Conservation (phyloP, 1,140 invertebrate genomes). For the Drosophila yakuba region DNA sequence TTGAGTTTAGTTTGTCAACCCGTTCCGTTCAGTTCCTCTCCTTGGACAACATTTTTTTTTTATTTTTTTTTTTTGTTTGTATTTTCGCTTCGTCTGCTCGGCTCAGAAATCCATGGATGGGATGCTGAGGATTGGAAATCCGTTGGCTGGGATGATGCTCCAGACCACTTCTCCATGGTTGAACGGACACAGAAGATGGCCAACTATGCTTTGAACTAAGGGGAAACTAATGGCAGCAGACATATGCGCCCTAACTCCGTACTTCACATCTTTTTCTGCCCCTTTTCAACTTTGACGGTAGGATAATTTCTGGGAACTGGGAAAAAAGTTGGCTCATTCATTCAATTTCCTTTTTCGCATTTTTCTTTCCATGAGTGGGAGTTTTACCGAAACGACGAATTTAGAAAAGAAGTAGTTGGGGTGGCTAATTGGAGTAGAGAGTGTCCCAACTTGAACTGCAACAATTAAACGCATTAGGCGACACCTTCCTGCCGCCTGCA, state of each 20-base stretch:
- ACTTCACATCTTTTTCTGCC: background rate
- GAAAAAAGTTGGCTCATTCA: background rate
- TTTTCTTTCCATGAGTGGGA: no score
- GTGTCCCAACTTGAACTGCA: conserved; percentile 53
- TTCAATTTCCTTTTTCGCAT: no score
- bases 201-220: conserved; percentile 81
- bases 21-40: conserved; percentile 29
- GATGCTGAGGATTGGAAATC: conserved; percentile 1
- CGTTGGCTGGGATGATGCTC: conserved; percentile 25
- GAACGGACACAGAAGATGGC: conserved; percentile 73
- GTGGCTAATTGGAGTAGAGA: conserved; percentile 64
- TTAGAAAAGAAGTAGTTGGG: background rate
- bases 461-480: conserved; percentile 77
- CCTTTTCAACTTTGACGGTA: background rate
- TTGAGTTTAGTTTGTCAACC: conserved; percentile 78
- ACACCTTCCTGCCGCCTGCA: conserved; percentile 52
- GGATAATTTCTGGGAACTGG: background rate
- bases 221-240: conserved; percentile 71
- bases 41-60: conserved; percentile 62
- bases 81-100: conserved; percentile 64
- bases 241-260: conserved; percentile 10
- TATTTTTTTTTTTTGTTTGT: background rate
- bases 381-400: background rate
- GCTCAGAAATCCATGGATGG: background rate
- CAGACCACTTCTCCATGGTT: conserved; percentile 71